These are phyloP conservation scores for Coreius guichenoti DNA, from an alignment of 2,797 vertebrate genomes.

Conservation along the genomic window DNA sequence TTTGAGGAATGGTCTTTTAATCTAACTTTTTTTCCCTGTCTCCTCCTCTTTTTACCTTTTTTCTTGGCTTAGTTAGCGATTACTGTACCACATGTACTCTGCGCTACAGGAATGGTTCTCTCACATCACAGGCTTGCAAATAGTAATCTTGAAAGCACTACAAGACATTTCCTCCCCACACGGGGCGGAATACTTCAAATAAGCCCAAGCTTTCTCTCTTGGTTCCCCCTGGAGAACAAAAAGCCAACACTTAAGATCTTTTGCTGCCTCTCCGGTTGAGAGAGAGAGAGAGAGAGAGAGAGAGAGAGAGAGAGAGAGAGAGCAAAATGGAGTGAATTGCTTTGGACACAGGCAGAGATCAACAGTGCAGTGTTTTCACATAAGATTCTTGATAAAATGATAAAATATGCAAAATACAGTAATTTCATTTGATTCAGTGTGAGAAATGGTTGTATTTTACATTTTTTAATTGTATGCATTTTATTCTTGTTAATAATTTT, in stretches of 20 bases:
- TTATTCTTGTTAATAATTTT: neutral
- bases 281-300: neutral
- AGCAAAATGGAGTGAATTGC: slow-evolving; percentile 64
- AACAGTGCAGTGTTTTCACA: slow-evolving; percentile 72
- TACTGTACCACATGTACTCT: slow-evolving; percentile 49
- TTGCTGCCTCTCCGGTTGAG: slow-evolving; percentile 73
- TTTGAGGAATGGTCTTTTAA: slow-evolving; percentile 34
- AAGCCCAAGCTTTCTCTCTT: slow-evolving; percentile 74
- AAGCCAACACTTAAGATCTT: slow-evolving; percentile 77
- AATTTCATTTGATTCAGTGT: neutral
- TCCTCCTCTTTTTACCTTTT: slow-evolving; percentile 57
- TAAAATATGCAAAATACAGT: neutral
- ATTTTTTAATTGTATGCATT: neutral
- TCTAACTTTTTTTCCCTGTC: slow-evolving; percentile 45
- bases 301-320: slow-evolving; percentile 23
- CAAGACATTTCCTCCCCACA: slow-evolving; percentile 79
- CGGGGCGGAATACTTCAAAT: slow-evolving; percentile 81
- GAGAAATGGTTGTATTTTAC: neutral
- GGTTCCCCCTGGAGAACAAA: slow-evolving; percentile 78
- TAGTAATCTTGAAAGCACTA: slow-evolving; percentile 80
- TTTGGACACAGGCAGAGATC: slow-evolving; percentile 58
- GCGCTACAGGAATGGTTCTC: slow-evolving; percentile 46
- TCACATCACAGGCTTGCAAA: slow-evolving; percentile 74
- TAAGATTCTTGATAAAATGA: neutral
- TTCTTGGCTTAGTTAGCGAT: slow-evolving; percentile 51